Conservation (phyloP, 2,113 vertebrate genomes). For the Pseudorasbora parva region DNA sequence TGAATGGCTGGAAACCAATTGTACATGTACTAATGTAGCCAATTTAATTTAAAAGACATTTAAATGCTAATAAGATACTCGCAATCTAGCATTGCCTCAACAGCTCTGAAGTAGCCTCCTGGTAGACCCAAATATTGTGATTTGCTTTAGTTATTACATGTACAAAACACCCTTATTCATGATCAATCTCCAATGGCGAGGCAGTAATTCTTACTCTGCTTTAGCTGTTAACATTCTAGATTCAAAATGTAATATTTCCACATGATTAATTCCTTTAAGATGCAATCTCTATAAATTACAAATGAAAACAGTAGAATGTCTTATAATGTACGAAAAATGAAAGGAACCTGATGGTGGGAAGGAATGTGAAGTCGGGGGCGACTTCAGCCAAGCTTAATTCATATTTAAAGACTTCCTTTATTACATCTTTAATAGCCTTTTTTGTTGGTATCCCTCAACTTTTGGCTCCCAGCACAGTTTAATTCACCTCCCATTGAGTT, state of each 20-base stretch:
- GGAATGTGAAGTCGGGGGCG: conserved; percentile 3
- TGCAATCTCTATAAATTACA: conserved; percentile 49
- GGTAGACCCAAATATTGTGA: not conserved
- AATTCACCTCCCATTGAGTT: conserved; percentile 60
- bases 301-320: conserved; percentile 47
- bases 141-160: not conserved
- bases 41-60: conserved; percentile 23
- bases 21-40: not conserved
- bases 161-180: not conserved
- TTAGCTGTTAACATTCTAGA: not conserved
- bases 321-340: conserved; percentile 50
- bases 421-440: conserved; percentile 69
- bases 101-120: not conserved
- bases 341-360: conserved; percentile 33
- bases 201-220: not conserved
- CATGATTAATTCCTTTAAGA: conserved; percentile 18
- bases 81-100: not conserved
- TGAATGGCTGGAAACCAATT: not conserved
- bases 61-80: conserved; percentile 27
- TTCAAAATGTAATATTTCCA: conserved; percentile 13
- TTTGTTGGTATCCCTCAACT: conserved; percentile 56
- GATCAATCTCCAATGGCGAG: not conserved
- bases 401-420: conserved; percentile 71
- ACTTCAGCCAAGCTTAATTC: conserved; percentile 60
- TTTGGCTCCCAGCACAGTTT: conserved; percentile 61